These are phyloP conservation scores for Diploptera punctata DNA, from an alignment of 2,888 invertebrate genomes.

Conservation along the genomic window DNA sequence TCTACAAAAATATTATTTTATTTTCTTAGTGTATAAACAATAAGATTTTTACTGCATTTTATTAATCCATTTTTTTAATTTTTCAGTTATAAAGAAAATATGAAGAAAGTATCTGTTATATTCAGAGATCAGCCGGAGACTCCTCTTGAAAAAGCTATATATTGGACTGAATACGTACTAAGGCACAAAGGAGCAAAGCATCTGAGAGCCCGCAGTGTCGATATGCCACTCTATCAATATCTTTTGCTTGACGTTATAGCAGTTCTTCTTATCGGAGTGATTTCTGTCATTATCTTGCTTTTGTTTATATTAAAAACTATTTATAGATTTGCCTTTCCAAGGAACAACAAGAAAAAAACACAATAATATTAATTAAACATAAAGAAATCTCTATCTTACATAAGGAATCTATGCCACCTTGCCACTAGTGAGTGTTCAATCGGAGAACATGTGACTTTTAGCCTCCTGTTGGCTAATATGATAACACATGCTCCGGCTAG, in stretches of 20 bases:
- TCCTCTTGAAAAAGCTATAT: slow-evolving; percentile 45
- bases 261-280: not conserved
- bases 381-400: not conserved
- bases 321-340: not conserved
- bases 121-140: slow-evolving; percentile 44
- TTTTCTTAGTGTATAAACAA: too few species aligned
- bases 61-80: slow-evolving; percentile 9
- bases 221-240: slow-evolving; percentile 48
- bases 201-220: slow-evolving; percentile 46
- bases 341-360: not conserved
- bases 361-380: not conserved
- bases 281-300: not conserved
- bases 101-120: slow-evolving; percentile 39
- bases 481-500: too few species aligned
- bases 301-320: not conserved
- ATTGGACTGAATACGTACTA: slow-evolving; percentile 47
- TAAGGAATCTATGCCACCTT: not conserved
- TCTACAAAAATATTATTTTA: too few species aligned
- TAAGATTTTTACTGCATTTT: too few species aligned
- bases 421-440: too few species aligned
- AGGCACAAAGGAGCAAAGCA: slow-evolving; percentile 47
- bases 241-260: slow-evolving; percentile 47
- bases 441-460: too few species aligned
- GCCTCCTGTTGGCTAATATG: too few species aligned
- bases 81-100: slow-evolving; percentile 44